Base-by-base conservation (phyloP, 2,797 vertebrate species). In the Apodemus agrarius region DNA sequence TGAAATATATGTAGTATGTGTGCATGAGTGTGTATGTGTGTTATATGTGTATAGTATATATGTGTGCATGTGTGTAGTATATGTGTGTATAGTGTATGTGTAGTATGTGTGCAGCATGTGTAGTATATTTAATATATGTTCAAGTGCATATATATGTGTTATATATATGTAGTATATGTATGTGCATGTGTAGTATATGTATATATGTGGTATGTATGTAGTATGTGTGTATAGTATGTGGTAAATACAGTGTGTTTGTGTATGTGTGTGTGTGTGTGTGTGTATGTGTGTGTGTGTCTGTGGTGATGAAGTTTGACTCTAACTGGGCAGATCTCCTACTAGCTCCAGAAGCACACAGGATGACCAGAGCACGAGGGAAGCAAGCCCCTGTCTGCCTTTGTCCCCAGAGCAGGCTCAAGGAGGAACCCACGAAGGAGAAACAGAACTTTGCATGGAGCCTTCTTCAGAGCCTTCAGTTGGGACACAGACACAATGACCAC, bases 131-230 rank as follows among this genome's bases (percentile, higher is more conserved):
- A 14, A 11, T 12, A 59, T 59, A 26, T 43, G 26, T 82, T 4
- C 17, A 7, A 8, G 17, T 57, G 21, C 21, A 1, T 22, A 8
- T 22, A 22, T 59, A 6, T 54, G 14, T 6, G n/a, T 16, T 2
- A 14, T 54, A 6, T 57, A 19, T 63, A n/a, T 81, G 52, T 43
- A 7, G 34, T 12, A 59, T 59, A 26, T 43, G 26, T 82, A n/a
- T 61, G 52, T 29, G 63, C 29, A 65, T 31, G 29, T 67, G 3
- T 7, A 12, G 13, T 65, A 31, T 67, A 67, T 34, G 5, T 67
- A n/a, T 13, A 0, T 34, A 3, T 46, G 34, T 6, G 22, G 2
- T 14, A 2, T 17, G 0, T n/a, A 2, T 14, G 3, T 19, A 0
- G 11, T 40, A 7, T 69, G 21, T 82, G 22, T 80, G 52, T 80